Base-by-base conservation (phyloP, 2,888 invertebrate species). In the Drosophila anceps region DNA sequence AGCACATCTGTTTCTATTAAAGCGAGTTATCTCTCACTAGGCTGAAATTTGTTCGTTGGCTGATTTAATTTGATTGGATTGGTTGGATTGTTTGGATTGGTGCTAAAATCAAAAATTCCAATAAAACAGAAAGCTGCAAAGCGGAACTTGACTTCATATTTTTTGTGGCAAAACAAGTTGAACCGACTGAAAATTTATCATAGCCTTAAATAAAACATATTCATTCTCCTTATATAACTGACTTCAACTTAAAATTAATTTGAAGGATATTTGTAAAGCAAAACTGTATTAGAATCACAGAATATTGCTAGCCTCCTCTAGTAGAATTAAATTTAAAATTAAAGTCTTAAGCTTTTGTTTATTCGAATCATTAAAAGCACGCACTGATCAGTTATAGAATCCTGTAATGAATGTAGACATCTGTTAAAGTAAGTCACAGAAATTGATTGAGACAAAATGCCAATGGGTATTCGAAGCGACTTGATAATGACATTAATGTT, bases 401-500 rank as follows among this genome's bases (percentile, higher is more conserved):
- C 12, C 3, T 15, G 7, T 6, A 31, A 50, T 31, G 18, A 12
- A n/a, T 46, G 15, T 15, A 7, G 46, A 46, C 48, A 48, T 48
- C 10, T 18, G 43, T 10, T 27, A n/a, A 35, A 53, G 24, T 15
- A 4, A n/a, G 24, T 1, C 24, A 31, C 37, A 53, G 64, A 48
- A 65, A 37, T 27, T 55, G 51, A 53, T 75, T 65, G 44, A 66
- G 55, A 51, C 44, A 13, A 50, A 53, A 53, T 53, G 15, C 53
- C 53, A 15, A 12, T 37, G 53, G 9, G 35, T 3, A 35, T 37
- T 20, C 7, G 53, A 37, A 10, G 20, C 37, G 24, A 24, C n/a
- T 53, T 76, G 69, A 73, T 81, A 70, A 78, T 82, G 78, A 81
- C 69, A 78, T 74, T 61, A 69, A 68, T 68, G 70, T 54, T 35